Conservation (phyloP, 2,113 vertebrate species). For the Gallinago jamesoni region DNA sequence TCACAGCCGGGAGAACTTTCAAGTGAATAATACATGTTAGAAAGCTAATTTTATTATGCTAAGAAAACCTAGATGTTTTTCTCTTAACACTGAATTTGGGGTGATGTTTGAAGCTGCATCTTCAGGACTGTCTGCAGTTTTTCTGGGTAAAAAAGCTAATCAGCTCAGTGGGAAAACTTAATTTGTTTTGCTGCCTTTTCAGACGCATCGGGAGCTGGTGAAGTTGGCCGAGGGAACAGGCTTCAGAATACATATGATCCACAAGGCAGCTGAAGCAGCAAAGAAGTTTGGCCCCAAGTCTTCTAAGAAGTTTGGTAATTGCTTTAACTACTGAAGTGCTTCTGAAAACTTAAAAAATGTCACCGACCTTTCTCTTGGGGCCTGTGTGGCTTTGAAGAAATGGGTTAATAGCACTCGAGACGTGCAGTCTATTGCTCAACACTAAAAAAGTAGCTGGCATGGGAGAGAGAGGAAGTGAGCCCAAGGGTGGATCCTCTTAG, state of each 20-base stretch:
- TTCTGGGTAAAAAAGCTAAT: neutral
- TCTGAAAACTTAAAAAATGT: neutral
- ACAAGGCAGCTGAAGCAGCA: constrained; percentile 89
- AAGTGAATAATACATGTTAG: neutral
- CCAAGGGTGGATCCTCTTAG: neutral
- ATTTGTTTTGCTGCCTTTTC: constrained; percentile 18
- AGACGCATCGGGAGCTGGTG: constrained; percentile 93
- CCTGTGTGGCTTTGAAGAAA: neutral
- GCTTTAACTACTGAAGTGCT: neutral
- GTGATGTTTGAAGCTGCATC: neutral
- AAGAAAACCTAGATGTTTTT: neutral
- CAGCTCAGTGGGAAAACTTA: neutral
- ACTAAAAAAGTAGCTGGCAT: neutral
- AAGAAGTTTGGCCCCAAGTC: constrained; percentile 92
- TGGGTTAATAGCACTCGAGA: neutral
- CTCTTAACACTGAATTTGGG: neutral
- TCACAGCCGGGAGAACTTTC: neutral
- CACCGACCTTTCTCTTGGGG: neutral
- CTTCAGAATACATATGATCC: constrained; percentile 93
- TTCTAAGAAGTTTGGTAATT: constrained; percentile 90
- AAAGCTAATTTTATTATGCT: neutral
- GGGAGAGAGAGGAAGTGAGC: neutral
- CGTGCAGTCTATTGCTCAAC: neutral
- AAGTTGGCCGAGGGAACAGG: constrained; percentile 89
- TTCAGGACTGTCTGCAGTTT: neutral